phyloP scores from a whole-genome alignment of 2,113 vertebrate genomes.

The Indri indri region DNA sequence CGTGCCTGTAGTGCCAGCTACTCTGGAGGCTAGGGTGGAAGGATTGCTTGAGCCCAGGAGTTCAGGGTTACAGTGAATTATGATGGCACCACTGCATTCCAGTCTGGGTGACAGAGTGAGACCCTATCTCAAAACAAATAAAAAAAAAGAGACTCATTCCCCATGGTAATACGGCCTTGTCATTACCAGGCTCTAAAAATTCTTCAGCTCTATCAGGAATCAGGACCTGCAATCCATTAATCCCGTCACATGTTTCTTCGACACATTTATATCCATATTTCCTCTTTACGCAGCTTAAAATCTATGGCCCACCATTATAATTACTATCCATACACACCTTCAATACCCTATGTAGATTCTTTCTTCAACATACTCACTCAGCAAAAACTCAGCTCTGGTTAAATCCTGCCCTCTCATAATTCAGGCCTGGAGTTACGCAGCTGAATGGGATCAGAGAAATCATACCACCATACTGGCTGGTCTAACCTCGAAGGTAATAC shows the following conservation, averaged over 20 bases:
- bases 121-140: too few species aligned
- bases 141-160: not conserved
- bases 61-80: too few species aligned
- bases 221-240: not conserved
- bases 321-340: not conserved
- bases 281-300: conserved; percentile 2
- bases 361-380: not conserved
- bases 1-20: too few species aligned
- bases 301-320: not conserved
- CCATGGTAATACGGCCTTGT: not conserved
- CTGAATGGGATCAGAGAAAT: not conserved
- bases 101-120: too few species aligned
- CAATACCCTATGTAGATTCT: not conserved
- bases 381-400: not conserved
- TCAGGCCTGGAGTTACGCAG: not conserved
- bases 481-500: not conserved
- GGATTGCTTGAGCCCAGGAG: too few species aligned
- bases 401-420: not conserved
- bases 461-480: not conserved
- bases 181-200: not conserved
- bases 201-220: not conserved
- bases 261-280: not conserved
- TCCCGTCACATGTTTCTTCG: not conserved
- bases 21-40: too few species aligned
- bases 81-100: too few species aligned